A percentile compares a stretch with the other conserved stretches of the same genome.
These are phyloP conservation scores for Apus apus DNA, from an alignment of 2,113 vertebrate genomes.

Conservation along the genomic window DNA sequence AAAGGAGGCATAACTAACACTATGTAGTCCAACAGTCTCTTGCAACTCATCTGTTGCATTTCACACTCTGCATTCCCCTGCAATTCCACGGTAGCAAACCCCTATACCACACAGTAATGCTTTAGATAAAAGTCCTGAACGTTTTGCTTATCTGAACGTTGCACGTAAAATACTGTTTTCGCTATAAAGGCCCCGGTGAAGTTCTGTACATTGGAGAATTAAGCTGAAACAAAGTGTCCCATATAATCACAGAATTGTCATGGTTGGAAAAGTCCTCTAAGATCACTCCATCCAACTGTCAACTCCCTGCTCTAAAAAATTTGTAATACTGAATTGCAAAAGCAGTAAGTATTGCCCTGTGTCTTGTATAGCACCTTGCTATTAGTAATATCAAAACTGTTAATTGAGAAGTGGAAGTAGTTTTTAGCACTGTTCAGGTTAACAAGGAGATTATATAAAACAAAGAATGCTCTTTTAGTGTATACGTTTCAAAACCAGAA, in stretches of 20 bases:
- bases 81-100: neutral
- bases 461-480: neutral
- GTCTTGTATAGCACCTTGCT: neutral
- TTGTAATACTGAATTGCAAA: neutral
- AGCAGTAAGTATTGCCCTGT: neutral
- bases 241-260: no score
- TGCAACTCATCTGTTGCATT: neutral
- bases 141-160: neutral
- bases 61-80: neutral
- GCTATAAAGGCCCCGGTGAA: neutral
- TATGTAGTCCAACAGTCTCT: accelerated
- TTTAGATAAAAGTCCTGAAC: neutral
- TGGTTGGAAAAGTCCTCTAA: no score
- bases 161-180: neutral
- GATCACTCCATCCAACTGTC: no score
- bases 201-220: neutral
- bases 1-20: neutral
- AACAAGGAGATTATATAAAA: neutral
- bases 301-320: no score
- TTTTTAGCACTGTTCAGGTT: neutral
- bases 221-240: neutral
- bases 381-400: neutral
- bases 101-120: accelerated
- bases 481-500: neutral
- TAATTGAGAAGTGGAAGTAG: neutral